Evolutionary conservation across 2,888 invertebrate genomes (phyloP), one percentile per base, ranked within the genome.

Genomic region (Phytoseiulus persimilis): DNA sequence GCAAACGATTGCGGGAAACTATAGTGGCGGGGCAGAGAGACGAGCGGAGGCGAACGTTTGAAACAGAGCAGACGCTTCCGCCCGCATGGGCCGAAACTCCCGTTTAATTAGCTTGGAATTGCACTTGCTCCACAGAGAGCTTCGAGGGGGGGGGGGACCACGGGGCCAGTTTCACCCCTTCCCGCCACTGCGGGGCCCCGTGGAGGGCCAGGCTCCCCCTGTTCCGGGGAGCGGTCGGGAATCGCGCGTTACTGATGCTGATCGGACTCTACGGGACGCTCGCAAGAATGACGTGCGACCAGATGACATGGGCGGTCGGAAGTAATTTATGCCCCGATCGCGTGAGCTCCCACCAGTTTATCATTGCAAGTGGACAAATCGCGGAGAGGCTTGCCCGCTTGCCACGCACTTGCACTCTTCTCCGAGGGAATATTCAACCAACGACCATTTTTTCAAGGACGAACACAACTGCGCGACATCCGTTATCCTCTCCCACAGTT

Each of bases 261-360:
- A 65, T 65, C 65, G 65, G 65, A 65, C 65, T 65, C 28, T 65
- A 65, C 18, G 65, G 65, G 65, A 65, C 23, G 65, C 65, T 18
- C 65, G 65, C 65, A 65, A 65, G 65, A 65, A 65, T 65, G 65
- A 65, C 65, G 65, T 65, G 65, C 65, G 65, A 65, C 65, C 65
- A 65, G 65, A 65, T 65, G 65, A 65, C 65, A 65, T 65, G 65
- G 65, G 65, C 65, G 65, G 65, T 65, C 18, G 65, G 65, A 65
- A 65, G 65, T 65, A 65, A 65, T 65, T 65, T 65, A 65, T 65
- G 65, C 65, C 65, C 18, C 65, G 65, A 65, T 65, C 65, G 65
- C 65, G 65, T 65, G 65, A 65, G 65, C 65, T 65, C 18, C 18
- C 65, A 28, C 65, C 65, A 65, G 65, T 65, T 65, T 65, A 65